Evolutionary conservation across 2,113 vertebrate species (phyloP).

Genomic region (Embiotoca jacksoni): DNA sequence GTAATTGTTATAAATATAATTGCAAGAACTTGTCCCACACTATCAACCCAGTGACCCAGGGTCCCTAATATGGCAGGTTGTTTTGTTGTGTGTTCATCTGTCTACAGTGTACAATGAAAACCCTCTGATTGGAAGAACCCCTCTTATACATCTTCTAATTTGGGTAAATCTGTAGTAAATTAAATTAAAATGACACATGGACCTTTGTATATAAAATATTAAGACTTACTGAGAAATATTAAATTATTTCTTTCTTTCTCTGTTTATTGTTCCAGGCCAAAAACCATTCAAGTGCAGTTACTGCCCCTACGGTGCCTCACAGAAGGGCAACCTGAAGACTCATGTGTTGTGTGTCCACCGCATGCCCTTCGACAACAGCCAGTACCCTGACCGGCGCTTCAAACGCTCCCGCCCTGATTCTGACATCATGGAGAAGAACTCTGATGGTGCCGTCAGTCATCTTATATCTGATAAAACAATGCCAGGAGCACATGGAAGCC

Average conservation of each 20-base stretch:
- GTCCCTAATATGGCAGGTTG: too few species aligned
- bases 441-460: conserved; percentile 74
- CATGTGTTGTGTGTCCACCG: conserved; percentile 96
- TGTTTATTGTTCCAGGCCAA: conserved; percentile 81
- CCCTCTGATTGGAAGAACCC: too few species aligned
- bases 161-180: too few species aligned
- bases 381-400: conserved; percentile 95
- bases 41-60: too few species aligned
- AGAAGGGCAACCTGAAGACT: conserved; percentile 98
- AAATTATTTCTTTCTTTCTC: conserved; percentile 14
- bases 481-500: conserved; percentile 10
- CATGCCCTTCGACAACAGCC: conserved; percentile 98
- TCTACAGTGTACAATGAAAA: too few species aligned
- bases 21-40: too few species aligned
- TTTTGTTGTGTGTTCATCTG: too few species aligned
- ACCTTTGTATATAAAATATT: not conserved
- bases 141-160: too few species aligned
- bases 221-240: not conserved
- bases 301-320: conserved; percentile 95
- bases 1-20: too few species aligned
- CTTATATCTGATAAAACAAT: not conserved
- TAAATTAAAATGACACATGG: not conserved
- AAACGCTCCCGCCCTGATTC: conserved; percentile 90
- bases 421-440: conserved; percentile 79
- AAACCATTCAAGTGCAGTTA: conserved; percentile 94